Evolutionary conservation across 2,888 invertebrate species (phyloP).

Genomic region (Tetrapedia diversipes): DNA sequence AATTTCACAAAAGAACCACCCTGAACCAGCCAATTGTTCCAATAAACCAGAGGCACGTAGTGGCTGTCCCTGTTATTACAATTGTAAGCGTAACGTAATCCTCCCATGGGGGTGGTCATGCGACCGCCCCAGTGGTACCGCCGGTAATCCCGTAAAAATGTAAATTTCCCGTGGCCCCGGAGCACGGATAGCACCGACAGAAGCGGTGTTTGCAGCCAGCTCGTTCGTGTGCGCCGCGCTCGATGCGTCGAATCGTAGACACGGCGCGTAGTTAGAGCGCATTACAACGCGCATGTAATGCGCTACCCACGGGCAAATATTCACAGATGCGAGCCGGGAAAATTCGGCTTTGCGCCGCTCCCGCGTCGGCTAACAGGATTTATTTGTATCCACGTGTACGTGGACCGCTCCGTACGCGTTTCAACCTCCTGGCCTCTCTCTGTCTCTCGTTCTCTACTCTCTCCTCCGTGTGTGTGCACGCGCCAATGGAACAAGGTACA

Average conservation of each 20-base stretch:
- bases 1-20: too few relatives aligned
- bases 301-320: slow-evolving; percentile 74
- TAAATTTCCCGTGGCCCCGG: slow-evolving; percentile 69
- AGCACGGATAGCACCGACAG: slow-evolving; percentile 10
- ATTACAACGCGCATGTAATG: slow-evolving; percentile 63
- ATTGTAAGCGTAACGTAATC: slow-evolving; percentile 75
- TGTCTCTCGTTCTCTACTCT: slow-evolving; percentile 1
- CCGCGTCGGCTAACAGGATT: slow-evolving; percentile 73
- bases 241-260: slow-evolving; percentile 33
- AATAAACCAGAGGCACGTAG: too few relatives aligned
- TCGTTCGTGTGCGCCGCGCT: slow-evolving; percentile 11
- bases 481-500: slow-evolving; percentile 25
- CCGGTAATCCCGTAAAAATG: slow-evolving; percentile 79
- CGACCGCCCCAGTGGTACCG: slow-evolving; percentile 21
- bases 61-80: too few relatives aligned
- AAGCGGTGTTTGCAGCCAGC: slow-evolving; percentile 33
- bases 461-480: not conserved
- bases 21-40: too few relatives aligned
- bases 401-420: slow-evolving; percentile 57
- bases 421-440: slow-evolving; percentile 29
- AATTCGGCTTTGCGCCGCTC: slow-evolving; percentile 70
- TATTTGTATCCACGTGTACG: slow-evolving; percentile 69
- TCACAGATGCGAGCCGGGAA: slow-evolving; percentile 75
- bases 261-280: slow-evolving; percentile 52
- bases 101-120: slow-evolving; percentile 46